phyloP scores from a whole-genome alignment of 2,888 invertebrate genomes.

The Orthosia gracilis region DNA sequence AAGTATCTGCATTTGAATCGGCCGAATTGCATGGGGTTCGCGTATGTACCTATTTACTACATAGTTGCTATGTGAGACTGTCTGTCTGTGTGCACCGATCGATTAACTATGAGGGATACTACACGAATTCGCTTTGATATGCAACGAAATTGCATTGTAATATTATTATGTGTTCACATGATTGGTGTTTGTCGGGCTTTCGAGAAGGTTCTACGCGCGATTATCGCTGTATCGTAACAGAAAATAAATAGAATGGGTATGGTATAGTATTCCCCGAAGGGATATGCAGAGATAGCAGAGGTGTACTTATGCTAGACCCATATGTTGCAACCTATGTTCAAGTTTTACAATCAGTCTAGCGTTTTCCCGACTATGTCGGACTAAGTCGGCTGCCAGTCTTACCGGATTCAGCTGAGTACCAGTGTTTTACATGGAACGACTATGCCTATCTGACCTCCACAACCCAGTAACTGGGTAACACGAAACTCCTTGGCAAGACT shows the following conservation, averaged over 20 bases:
- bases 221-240: not conserved
- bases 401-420: no score
- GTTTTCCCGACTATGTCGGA: no score
- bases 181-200: slow-evolving; percentile 20
- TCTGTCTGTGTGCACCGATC: slow-evolving; percentile 37
- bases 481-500: no score
- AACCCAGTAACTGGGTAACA: no score
- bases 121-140: slow-evolving; percentile 32
- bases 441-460: no score
- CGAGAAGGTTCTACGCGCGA: not conserved
- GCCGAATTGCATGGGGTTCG: slow-evolving; percentile 66
- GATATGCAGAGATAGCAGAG: not conserved
- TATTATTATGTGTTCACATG: slow-evolving; percentile 20
- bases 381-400: no score
- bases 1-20: slow-evolving; percentile 81
- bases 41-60: slow-evolving; percentile 41
- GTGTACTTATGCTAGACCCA: no score
- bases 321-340: no score
- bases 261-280: not conserved
- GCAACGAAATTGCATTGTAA: slow-evolving; percentile 38
- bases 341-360: no score
- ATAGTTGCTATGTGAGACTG: slow-evolving; percentile 7
- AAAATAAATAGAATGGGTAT: not conserved
- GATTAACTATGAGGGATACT: slow-evolving; percentile 50
- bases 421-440: no score